Conservation (phyloP, 2,113 vertebrate species). For the Pseudonaja textilis region DNA sequence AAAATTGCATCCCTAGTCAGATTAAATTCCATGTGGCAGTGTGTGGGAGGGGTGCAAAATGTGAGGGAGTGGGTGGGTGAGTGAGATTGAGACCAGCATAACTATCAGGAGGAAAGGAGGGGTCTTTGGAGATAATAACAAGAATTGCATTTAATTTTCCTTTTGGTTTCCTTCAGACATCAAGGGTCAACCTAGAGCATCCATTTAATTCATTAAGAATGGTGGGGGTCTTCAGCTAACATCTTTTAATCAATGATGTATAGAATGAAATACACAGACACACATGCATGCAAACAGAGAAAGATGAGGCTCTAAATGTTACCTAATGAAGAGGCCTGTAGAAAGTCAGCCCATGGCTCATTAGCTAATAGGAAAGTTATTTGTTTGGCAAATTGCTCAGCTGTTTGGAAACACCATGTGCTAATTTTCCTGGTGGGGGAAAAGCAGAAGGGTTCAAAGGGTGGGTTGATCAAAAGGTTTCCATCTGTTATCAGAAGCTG, state of each 20-base stretch:
- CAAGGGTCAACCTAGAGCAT: slow-evolving; percentile 52
- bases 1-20: slow-evolving; percentile 7
- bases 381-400: slow-evolving; percentile 70
- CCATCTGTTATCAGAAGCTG: slow-evolving; percentile 46
- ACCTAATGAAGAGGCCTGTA: slow-evolving; percentile 64
- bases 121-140: slow-evolving; percentile 50
- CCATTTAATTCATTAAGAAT: slow-evolving; percentile 61
- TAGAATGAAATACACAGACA: slow-evolving; percentile 10
- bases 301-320: slow-evolving; percentile 49
- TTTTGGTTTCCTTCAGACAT: slow-evolving; percentile 10
- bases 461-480: slow-evolving; percentile 43
- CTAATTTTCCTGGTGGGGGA: slow-evolving; percentile 55
- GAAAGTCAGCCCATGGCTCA: slow-evolving; percentile 60
- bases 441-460: slow-evolving; percentile 45
- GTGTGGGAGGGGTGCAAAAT: not conserved
- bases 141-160: slow-evolving; percentile 43
- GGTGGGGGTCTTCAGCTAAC: slow-evolving; percentile 43
- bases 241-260: slow-evolving; percentile 53
- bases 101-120: slow-evolving; percentile 13
- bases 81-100: not conserved
- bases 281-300: not conserved
- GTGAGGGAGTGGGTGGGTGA: too few species aligned
- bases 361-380: slow-evolving; percentile 62
- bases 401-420: slow-evolving; percentile 39
- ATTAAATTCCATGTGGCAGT: slow-evolving; percentile 32